Percentiles rank a stretch among this genome's conserved stretches.
Conservation (phyloP, 2,113 vertebrate species). For the Lanius ludovicianus region DNA sequence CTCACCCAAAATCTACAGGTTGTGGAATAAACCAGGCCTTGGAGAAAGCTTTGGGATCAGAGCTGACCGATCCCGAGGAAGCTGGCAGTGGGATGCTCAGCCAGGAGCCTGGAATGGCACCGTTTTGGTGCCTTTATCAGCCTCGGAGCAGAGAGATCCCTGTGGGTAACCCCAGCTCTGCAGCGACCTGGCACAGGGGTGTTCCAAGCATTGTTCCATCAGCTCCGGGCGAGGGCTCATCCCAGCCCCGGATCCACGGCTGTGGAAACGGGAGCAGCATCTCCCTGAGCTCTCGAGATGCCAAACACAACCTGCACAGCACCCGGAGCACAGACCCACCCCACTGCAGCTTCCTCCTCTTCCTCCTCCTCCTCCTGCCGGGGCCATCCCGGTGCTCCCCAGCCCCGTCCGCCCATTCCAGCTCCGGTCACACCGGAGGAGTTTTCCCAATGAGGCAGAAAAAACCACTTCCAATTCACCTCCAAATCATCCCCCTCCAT, state of each 20-base stretch:
- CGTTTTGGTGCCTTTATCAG: not conserved
- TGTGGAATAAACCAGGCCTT: not conserved
- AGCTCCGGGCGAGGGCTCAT: not conserved
- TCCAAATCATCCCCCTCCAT: fast-evolving
- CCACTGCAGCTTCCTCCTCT: not conserved
- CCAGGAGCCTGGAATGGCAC: not conserved
- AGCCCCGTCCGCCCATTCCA: not conserved
- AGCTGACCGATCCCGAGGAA: fast-evolving
- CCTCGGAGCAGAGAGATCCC: not conserved
- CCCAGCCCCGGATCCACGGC: fast-evolving
- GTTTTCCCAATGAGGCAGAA: not conserved
- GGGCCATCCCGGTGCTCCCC: not conserved
- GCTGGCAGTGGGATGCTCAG: not conserved
- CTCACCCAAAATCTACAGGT: not conserved
- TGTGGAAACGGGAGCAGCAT: not conserved
- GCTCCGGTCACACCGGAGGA: not conserved
- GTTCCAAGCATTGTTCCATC: not conserved
- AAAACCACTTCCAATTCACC: not conserved
- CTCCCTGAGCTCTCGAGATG: not conserved
- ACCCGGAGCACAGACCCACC: not conserved
- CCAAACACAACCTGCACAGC: not conserved
- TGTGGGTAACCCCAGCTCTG: not conserved
- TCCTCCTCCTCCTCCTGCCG: not conserved
- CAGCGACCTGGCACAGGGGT: not conserved
- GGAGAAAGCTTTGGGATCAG: not conserved